Conservation (phyloP, 1,140 invertebrate genomes). For the Diploscapter pachys region DNA sequence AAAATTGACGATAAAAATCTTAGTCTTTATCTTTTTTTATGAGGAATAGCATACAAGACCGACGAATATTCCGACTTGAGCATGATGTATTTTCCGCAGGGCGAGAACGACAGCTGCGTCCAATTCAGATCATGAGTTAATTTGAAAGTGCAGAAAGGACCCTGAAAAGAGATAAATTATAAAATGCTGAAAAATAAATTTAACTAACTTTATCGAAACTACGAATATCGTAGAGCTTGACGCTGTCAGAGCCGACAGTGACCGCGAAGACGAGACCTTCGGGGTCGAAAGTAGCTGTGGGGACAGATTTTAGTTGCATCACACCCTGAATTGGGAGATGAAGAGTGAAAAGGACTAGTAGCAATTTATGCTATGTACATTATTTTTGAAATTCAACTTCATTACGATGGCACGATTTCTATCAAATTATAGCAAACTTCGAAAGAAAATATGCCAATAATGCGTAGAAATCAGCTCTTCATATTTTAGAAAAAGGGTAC, state of each 20-base stretch:
- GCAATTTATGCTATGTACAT: no score
- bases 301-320: constrained; percentile 88
- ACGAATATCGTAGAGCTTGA: constrained; percentile 89
- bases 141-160: constrained; percentile 91
- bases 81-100: constrained; percentile 93
- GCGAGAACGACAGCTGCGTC: constrained; percentile 80
- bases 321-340: constrained; percentile 68
- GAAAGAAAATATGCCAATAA: no score
- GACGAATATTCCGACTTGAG: constrained; percentile 67
- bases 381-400: not conserved
- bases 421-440: no score
- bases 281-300: constrained; percentile 94
- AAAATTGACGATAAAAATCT: no score
- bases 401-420: no score
- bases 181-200: constrained; percentile 20
- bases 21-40: no score
- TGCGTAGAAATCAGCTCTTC: no score
- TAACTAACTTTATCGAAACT: constrained; percentile 82
- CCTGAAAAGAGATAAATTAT: constrained; percentile 60
- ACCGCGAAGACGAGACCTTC: constrained; percentile 96
- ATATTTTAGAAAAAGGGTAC: no score
- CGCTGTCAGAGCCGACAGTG: constrained; percentile 90
- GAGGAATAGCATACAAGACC: no score
- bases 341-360: not conserved
- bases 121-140: constrained; percentile 84